phyloP scores from a whole-genome alignment of 2,888 invertebrate species.

The Dendrolimus houi region DNA sequence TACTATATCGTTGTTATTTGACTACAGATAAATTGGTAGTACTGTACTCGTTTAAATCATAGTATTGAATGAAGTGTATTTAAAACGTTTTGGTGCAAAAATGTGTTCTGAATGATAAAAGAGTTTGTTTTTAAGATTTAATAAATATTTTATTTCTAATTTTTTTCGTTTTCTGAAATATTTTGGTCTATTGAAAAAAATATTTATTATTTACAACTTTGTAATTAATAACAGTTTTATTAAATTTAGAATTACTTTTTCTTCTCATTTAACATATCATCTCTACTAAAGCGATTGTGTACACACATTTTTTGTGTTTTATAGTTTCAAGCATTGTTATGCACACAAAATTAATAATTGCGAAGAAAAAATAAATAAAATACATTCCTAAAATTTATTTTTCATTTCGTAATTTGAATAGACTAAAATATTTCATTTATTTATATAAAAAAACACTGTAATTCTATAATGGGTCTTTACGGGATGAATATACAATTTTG shows the following conservation, averaged over 20 bases:
- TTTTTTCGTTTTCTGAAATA: slow-evolving; percentile 21
- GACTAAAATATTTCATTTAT: background rate
- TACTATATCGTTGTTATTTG: too few species aligned
- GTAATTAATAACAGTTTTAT: slow-evolving; percentile 15
- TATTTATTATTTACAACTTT: too few species aligned
- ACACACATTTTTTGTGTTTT: too few species aligned
- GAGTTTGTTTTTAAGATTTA: slow-evolving; percentile 27
- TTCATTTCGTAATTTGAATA: background rate
- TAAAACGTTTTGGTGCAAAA: slow-evolving; percentile 5
- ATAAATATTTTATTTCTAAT: slow-evolving; percentile 22
- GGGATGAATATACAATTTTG: slow-evolving; percentile 55
- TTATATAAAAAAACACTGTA: slow-evolving; percentile 12
- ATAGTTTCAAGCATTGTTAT: too few species aligned
- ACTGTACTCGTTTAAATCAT: too few species aligned
- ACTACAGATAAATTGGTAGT: too few species aligned
- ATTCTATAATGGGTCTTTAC: slow-evolving; percentile 60
- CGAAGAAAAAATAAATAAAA: slow-evolving; percentile 22
- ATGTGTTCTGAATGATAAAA: slow-evolving; percentile 37
- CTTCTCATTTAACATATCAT: slow-evolving; percentile 3
- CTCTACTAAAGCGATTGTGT: background rate
- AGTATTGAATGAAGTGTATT: too few species aligned
- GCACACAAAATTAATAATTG: background rate
- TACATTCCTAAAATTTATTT: slow-evolving; percentile 6
- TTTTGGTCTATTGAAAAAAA: slow-evolving; percentile 18
- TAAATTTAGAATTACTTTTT: slow-evolving; percentile 14